These are phyloP conservation scores for rabbit (Oryctolagus cuniculus) DNA, from an alignment of 2,113 vertebrate species.

Conservation along the genomic window mOryCun1.1 NC_091436.1:120022501-120023000, in stretches of 20 bases:
- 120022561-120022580: slow-evolving; percentile 86
- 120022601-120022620: slow-evolving; percentile 72
- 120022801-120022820: slow-evolving; percentile 16
- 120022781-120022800: slow-evolving; percentile 15
- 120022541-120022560: slow-evolving; percentile 86
- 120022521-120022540: slow-evolving; percentile 82
- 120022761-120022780: slow-evolving; percentile 29
- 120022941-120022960: slow-evolving; percentile 9
- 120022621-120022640: slow-evolving; percentile 75
- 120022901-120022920: background rate
- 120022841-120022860: background rate
- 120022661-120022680: slow-evolving; percentile 68
- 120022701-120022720: slow-evolving; percentile 9
- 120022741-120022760: slow-evolving; percentile 62
- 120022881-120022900: background rate
- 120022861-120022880: background rate
- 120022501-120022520: slow-evolving; percentile 85
- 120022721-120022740: slow-evolving; percentile 40
- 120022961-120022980: slow-evolving; percentile 30
- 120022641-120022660: slow-evolving; percentile 85
- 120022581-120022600: slow-evolving; percentile 80
- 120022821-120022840: background rate
- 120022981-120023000: slow-evolving; percentile 29
- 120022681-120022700: slow-evolving; percentile 59
- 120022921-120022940: slow-evolving; percentile 33